Conservation (phyloP, 2,113 vertebrate species). For the Canis aureus region DNA sequence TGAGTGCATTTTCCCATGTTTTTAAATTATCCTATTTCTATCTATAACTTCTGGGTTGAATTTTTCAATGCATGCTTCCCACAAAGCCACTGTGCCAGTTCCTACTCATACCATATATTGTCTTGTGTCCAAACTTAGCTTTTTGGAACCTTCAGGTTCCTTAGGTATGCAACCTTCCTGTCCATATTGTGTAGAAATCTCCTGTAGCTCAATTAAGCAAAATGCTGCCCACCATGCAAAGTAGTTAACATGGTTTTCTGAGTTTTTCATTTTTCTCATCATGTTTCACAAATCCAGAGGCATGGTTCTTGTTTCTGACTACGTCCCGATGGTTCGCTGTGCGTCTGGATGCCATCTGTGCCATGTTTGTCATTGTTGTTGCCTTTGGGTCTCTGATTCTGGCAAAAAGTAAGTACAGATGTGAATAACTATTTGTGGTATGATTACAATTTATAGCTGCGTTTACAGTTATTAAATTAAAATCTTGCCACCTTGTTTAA, state of each 20-base stretch:
- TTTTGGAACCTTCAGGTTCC: background rate
- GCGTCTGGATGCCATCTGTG: conserved; percentile 96
- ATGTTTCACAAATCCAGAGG: conserved; percentile 87
- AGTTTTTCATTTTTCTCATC: background rate
- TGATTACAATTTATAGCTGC: conserved; percentile 77
- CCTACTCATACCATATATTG: fast-evolving
- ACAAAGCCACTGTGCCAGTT: background rate
- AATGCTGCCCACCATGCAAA: background rate
- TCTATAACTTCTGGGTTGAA: background rate
- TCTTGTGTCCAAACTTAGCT: background rate
- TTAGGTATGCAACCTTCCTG: background rate
- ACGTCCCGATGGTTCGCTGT: conserved; percentile 98
- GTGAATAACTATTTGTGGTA: conserved; percentile 74
- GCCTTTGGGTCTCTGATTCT: conserved; percentile 94
- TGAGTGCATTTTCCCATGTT: fast-evolving
- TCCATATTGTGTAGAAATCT: background rate
- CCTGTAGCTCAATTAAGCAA: background rate
- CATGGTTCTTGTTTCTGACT: conserved; percentile 97
- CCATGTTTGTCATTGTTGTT: conserved; percentile 92
- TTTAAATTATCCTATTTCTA: background rate
- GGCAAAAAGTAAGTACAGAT: conserved; percentile 90
- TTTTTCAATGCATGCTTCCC: background rate
- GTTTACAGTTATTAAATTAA: conserved; percentile 66
- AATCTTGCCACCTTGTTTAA: conserved; percentile 53
- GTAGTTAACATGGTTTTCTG: background rate